Evolutionary conservation across 1,140 invertebrate genomes (phyloP).

Genomic region (Zaprionus tsacasi): DNA sequence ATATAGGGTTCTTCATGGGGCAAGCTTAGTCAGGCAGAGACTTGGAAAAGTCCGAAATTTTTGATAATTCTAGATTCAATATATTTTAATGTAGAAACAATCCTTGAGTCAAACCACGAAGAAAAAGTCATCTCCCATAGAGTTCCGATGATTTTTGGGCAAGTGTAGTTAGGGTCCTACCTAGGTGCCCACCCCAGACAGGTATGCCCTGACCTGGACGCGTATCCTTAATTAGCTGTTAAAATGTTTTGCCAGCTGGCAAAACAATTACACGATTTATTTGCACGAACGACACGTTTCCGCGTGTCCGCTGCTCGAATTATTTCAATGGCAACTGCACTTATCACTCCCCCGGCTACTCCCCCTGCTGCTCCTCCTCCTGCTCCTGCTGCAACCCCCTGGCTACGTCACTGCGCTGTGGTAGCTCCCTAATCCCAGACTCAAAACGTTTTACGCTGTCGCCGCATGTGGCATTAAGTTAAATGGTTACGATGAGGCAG

Average conservation of each 20-base stretch:
- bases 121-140: no score
- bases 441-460: conserved; percentile 68
- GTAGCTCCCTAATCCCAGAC: conserved; percentile 53
- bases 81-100: no score
- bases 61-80: no score
- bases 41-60: no score
- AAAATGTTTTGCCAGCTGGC: conserved; percentile 64
- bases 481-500: conserved; percentile 55
- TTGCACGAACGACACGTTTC: conserved; percentile 60
- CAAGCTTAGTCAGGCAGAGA: no score
- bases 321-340: conserved; percentile 26
- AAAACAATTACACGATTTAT: conserved; percentile 71
- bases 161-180: no score
- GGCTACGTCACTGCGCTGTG: neutral
- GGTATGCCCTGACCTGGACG: neutral
- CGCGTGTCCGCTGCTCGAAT: conserved; percentile 7
- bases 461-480: conserved; percentile 73
- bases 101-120: no score
- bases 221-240: conserved; percentile 65
- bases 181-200: no score
- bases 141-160: no score
- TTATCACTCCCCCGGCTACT: neutral
- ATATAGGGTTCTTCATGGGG: no score
- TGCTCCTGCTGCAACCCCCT: neutral
- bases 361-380: neutral